Conservation (phyloP, 2,113 vertebrate genomes). For the Alethe castanea region DNA sequence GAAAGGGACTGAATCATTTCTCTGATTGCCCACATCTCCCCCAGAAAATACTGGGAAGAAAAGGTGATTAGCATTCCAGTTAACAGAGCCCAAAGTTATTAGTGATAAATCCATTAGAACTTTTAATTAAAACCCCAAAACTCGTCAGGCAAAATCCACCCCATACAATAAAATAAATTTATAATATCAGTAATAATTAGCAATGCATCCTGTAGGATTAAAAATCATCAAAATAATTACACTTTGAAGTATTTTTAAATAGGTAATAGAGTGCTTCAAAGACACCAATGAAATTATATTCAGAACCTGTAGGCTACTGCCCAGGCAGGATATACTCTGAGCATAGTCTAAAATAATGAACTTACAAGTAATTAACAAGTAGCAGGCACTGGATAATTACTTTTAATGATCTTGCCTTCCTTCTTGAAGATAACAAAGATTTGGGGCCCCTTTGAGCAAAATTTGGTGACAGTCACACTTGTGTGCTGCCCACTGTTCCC, state of each 20-base stretch:
- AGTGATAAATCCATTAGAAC: conserved; percentile 70
- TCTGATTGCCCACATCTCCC: background rate
- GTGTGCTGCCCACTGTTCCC: background rate
- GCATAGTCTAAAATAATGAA: background rate
- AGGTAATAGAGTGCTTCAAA: conserved; percentile 55
- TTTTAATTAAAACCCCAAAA: conserved; percentile 69
- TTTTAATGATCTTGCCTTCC: background rate
- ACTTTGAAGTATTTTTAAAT: conserved; percentile 64
- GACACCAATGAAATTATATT: conserved; percentile 29
- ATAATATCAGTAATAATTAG: conserved; percentile 70
- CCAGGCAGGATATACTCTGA: conserved; percentile 16
- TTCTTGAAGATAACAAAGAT: background rate
- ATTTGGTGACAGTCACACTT: background rate
- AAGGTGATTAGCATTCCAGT: conserved; percentile 49
- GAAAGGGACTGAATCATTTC: background rate
- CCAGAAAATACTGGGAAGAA: background rate
- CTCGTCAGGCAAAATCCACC: conserved; percentile 56
- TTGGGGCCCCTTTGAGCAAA: background rate
- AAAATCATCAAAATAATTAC: conserved; percentile 66
- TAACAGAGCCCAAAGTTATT: conserved; percentile 64
- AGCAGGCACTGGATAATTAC: background rate
- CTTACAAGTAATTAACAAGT: conserved; percentile 40
- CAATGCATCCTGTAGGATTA: conserved; percentile 65
- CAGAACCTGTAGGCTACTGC: conserved; percentile 45
- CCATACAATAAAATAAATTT: conserved; percentile 67